Percentiles rank a stretch among this genome's conserved stretches.
Conservation (phyloP, 1,140 invertebrate species). For the Polypedilum pembai region DNA sequence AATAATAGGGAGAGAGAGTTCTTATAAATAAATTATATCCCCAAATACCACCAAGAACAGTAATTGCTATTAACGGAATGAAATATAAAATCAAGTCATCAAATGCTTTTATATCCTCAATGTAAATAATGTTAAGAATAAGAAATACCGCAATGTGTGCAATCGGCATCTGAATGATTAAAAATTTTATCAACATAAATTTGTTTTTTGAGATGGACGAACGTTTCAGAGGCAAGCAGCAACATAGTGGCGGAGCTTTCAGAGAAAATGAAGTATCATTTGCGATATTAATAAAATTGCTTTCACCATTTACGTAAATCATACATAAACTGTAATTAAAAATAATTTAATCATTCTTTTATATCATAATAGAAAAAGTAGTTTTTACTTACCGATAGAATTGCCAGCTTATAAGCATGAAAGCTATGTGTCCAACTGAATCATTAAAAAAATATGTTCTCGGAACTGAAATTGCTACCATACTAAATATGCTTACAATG, state of each 20-base stretch:
- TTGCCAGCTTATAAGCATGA: neutral
- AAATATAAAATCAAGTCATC: neutral
- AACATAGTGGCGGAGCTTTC: neutral
- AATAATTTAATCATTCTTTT: neutral
- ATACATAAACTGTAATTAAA: neutral
- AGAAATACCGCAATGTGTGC: neutral
- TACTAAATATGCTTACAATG: neutral
- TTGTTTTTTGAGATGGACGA: neutral
- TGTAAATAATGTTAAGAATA: neutral
- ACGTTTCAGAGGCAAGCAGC: neutral
- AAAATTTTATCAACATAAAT: neutral
- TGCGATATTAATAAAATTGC: neutral
- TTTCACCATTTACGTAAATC: conserved; percentile 2
- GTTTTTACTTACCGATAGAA: neutral
- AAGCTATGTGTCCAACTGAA: neutral
- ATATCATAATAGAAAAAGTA: neutral
- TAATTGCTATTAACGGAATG: neutral
- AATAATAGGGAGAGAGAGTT: neutral
- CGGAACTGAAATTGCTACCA: neutral
- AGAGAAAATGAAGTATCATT: neutral
- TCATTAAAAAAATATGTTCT: conserved; percentile 16
- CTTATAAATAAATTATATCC: neutral
- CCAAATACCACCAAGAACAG: neutral
- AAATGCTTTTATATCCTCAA: neutral
- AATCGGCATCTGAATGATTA: neutral